Conservation (phyloP, 2,888 invertebrate genomes). For the Anthophora plumipes region DNA sequence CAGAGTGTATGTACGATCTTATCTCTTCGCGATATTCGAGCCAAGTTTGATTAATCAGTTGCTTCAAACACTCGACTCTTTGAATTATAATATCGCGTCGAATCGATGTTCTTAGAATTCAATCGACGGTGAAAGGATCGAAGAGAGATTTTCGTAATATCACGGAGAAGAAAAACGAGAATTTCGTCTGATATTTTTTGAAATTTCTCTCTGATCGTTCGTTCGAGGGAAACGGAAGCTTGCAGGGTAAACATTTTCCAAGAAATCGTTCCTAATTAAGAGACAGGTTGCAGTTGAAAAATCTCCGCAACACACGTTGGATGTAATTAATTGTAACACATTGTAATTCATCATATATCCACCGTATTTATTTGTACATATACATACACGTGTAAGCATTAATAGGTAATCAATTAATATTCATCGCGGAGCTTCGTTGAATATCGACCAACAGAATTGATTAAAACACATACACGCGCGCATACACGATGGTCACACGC, state of each 20-base stretch:
- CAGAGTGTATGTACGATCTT: no score
- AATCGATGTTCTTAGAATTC: not conserved
- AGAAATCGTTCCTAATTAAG: not conserved
- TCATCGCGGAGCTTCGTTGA: not conserved
- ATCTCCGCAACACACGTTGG: not conserved
- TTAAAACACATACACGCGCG: not conserved
- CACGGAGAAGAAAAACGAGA: no score
- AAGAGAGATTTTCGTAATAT: no score
- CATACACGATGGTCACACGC: not conserved
- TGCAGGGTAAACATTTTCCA: not conserved
- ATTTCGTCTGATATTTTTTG: no score
- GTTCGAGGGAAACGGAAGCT: not conserved
- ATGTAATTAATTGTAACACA: not conserved
- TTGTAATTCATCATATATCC: not conserved
- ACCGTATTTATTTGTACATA: slow-evolving; percentile 7
- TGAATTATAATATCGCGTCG: not conserved
- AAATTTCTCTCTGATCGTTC: not conserved
- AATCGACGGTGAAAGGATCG: no score
- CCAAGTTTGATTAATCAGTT: not conserved
- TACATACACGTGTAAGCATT: no score
- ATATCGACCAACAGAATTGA: not conserved
- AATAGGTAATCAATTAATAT: not conserved
- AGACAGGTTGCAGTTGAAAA: not conserved
- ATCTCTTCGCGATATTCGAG: no score
- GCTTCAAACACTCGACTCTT: not conserved